A percentile compares a stretch with the other conserved stretches of the same genome.
Evolutionary conservation across 2,797 vertebrate genomes (phyloP).

Genomic region (Pyrocephalus nanus): DNA sequence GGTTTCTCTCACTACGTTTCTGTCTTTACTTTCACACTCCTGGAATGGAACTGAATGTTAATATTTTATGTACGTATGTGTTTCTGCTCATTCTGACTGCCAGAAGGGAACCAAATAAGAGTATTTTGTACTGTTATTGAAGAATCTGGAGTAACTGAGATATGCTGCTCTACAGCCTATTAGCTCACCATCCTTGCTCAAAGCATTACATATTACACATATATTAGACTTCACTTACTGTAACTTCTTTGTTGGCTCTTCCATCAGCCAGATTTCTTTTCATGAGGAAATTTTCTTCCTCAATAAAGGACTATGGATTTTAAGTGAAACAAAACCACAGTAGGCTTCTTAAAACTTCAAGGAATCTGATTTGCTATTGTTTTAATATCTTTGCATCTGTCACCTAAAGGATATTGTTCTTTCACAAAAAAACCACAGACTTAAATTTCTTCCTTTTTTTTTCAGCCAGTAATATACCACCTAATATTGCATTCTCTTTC

Average conservation of each 20-base stretch:
- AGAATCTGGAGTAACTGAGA: background rate
- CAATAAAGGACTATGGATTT: background rate
- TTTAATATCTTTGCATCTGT: background rate
- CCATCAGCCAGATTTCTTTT: background rate
- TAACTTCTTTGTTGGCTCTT: background rate
- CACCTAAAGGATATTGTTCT: background rate
- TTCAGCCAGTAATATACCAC: background rate
- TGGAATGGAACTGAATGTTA: background rate
- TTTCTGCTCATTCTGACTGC: background rate
- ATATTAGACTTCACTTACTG: background rate
- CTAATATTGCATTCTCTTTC: background rate
- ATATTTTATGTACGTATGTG: accelerated
- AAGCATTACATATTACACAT: accelerated
- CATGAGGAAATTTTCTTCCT: background rate
- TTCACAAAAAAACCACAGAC: background rate
- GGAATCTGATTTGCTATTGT: background rate
- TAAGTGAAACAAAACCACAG: background rate
- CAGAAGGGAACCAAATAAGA: background rate
- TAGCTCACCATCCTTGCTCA: background rate
- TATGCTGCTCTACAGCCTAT: background rate
- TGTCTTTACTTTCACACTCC: background rate
- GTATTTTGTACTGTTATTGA: background rate
- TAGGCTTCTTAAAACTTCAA: background rate
- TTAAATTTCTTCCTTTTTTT: background rate
- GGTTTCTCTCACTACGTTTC: background rate